Evolutionary conservation across 2,888 invertebrate genomes (phyloP), one percentile per base, ranked within the genome.

Genomic region (Parnassius mnemosyne): DNA sequence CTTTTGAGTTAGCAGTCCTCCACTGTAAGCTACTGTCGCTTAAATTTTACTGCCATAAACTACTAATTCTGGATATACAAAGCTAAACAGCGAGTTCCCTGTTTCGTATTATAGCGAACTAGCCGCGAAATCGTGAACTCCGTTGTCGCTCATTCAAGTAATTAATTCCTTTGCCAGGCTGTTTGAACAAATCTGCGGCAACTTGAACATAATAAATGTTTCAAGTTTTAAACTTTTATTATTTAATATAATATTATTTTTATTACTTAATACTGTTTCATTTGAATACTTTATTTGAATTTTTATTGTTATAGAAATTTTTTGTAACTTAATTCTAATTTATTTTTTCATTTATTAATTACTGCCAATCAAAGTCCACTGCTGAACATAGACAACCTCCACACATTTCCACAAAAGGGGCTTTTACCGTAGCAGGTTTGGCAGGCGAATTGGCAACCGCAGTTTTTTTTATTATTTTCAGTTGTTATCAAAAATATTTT

Each of bases 151-250:
- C 73, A 70, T 75, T 78, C 80, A 80, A 83, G 80, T 84, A 84
- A 86, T 86, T 85, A 87, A 86, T 81, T 83, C 80, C 81, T 83
- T 80, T 77, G 74, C 76, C 69, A 69, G 69, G 71, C 78, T 72
- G 76, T 81, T 83, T 80, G 76, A 81, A 80, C 81, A 83, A 82
- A 83, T 83, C 69, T 65, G 65, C 66, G 70, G 68, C 69, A 72
- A 77, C 75, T 76, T 70, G 60, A 71, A 69, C 66, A 66, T 76
- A 73, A 71, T 73, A 70, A 72, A 71, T 71, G 73, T 73, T 71
- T 68, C 68, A 65, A 49, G 71, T 69, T 71, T 74, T 68, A 50
- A 69, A 68, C 68, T 66, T 67, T 69, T 66, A 68, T 5, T 66
- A 63, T 69, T 53, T 57, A 63, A 47, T 9, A 43, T 56, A 65